Conservation (phyloP, 2,888 invertebrate species). For the Halictus quadricinctus region DNA sequence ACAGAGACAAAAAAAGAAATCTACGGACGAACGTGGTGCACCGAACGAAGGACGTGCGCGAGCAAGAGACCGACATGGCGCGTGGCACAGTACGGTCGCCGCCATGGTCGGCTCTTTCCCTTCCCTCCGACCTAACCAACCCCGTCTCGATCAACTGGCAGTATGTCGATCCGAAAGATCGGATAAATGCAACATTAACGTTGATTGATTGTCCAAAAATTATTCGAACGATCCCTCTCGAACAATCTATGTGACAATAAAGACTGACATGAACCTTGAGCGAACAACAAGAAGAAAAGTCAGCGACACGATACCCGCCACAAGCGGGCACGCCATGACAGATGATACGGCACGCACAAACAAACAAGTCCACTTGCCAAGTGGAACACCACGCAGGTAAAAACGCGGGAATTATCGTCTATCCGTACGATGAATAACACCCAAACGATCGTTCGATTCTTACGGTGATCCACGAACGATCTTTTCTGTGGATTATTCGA, state of each 20-base stretch:
- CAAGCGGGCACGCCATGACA: slow-evolving; percentile 78
- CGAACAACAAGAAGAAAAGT: slow-evolving; percentile 40
- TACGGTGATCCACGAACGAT: background rate
- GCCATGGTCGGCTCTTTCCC: slow-evolving; percentile 74
- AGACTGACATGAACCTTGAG: slow-evolving; percentile 34
- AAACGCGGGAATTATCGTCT: slow-evolving; percentile 63
- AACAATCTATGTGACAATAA: slow-evolving; percentile 4
- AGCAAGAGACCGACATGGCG: slow-evolving; percentile 78
- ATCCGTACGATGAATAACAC: slow-evolving; percentile 19
- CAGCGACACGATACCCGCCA: slow-evolving; percentile 52
- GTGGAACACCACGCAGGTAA: slow-evolving; percentile 60
- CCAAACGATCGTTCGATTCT: background rate
- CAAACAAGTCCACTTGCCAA: slow-evolving; percentile 75
- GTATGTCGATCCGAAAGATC: slow-evolving; percentile 40
- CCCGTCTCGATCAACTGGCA: slow-evolving; percentile 41
- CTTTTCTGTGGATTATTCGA: slow-evolving; percentile 20
- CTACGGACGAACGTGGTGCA: slow-evolving; percentile 46
- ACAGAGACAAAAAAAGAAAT: slow-evolving; percentile 51
- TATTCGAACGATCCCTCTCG: slow-evolving; percentile 24
- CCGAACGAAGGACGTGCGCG: slow-evolving; percentile 72
- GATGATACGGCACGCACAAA: slow-evolving; percentile 76
- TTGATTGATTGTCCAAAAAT: background rate
- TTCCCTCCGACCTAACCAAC: slow-evolving; percentile 50
- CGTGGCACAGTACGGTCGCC: slow-evolving; percentile 78
- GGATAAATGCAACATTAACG: slow-evolving; percentile 18